phyloP scores from a whole-genome alignment of 2,113 vertebrate genomes.

The Psittacara wagleri region DNA sequence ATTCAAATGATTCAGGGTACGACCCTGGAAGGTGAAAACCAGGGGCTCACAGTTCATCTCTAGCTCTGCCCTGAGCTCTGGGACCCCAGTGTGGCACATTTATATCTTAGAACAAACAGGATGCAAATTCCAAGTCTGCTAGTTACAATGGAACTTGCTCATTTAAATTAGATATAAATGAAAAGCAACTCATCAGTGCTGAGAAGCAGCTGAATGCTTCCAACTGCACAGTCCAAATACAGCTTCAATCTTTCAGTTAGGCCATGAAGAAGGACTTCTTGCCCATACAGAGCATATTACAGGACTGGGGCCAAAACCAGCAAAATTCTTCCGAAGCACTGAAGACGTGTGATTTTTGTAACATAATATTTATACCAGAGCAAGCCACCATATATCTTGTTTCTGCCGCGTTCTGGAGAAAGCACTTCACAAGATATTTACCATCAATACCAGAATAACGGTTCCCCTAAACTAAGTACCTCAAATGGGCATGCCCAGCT shows the following conservation, averaged over 20 bases:
- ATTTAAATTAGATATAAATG: background rate
- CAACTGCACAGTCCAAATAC: background rate
- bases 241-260: background rate
- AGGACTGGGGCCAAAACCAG: constrained; percentile 54
- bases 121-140: background rate
- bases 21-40: background rate
- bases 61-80: background rate
- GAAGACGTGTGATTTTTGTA: constrained; percentile 39
- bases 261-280: constrained; percentile 14
- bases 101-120: background rate
- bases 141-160: background rate
- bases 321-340: constrained; percentile 13
- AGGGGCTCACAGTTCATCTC: background rate
- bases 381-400: background rate
- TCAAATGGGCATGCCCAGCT: background rate
- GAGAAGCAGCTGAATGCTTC: constrained; percentile 20
- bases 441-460: background rate
- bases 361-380: constrained; percentile 22
- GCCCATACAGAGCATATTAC: constrained; percentile 15
- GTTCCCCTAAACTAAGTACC: background rate
- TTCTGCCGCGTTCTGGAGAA: background rate
- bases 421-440: background rate
- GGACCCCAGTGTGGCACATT: background rate
- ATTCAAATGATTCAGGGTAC: background rate
- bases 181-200: background rate